These are phyloP conservation scores for Drosophila ercepeae DNA, from an alignment of 1,140 invertebrate genomes.

Conservation along the genomic window DNA sequence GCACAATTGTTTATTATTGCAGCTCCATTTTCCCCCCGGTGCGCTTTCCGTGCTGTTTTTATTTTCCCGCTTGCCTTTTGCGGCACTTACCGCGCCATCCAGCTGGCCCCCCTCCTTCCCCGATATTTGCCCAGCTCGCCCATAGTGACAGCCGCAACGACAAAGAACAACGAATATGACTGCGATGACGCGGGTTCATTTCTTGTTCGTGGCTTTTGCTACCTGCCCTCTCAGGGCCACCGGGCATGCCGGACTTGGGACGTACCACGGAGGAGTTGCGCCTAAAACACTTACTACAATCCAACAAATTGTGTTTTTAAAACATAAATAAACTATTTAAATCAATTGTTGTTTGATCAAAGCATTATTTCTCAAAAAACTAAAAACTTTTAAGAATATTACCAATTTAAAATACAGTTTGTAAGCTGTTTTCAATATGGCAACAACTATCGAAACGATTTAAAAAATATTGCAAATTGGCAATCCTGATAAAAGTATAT, in stretches of 20 bases:
- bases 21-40: constrained; percentile 51
- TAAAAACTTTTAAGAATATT: no score
- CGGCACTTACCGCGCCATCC: constrained; percentile 11
- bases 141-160: constrained; percentile 40
- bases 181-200: constrained; percentile 34
- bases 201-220: not conserved
- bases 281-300: no score
- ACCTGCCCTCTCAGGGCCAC: not conserved
- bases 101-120: not conserved
- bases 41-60: constrained; percentile 27
- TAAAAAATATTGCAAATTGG: no score
- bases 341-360: no score
- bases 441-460: no score
- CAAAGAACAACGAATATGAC: constrained; percentile 32
- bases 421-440: no score
- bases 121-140: constrained; percentile 3
- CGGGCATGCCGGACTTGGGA: not conserved
- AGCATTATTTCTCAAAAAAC: no score
- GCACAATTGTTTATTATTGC: constrained; percentile 81
- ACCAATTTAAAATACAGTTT: no score
- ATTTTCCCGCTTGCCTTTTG: constrained; percentile 39
- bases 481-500: no score
- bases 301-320: no score
- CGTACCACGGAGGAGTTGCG: no score
- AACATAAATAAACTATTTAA: no score